Conservation (phyloP, 1,140 invertebrate species). For the Delia radicum region DNA sequence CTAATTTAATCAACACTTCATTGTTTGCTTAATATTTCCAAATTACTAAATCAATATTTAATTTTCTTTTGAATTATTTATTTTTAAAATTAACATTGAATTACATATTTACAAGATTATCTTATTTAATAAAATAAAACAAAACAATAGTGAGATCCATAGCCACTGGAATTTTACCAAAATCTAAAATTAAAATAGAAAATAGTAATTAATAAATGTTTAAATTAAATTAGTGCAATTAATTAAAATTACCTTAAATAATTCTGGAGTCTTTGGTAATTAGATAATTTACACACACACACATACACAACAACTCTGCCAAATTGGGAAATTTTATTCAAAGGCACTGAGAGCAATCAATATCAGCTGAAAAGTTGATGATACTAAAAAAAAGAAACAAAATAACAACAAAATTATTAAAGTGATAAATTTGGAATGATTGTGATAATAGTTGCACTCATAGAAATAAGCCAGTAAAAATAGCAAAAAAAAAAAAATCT, state of each 20-base stretch:
- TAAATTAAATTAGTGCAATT: neutral
- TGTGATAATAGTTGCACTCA: too few species aligned
- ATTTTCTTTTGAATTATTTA: neutral
- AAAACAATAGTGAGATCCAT: neutral
- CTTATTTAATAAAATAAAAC: neutral
- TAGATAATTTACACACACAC: too few species aligned
- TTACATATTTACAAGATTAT: neutral
- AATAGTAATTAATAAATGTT: neutral
- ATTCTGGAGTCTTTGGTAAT: neutral
- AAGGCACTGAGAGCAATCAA: neutral
- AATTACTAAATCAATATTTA: neutral
- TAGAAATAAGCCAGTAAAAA: too few species aligned
- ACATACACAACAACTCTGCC: neutral
- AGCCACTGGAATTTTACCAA: neutral
- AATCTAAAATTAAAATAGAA: neutral
- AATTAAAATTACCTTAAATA: neutral
- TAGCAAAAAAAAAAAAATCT: too few species aligned
- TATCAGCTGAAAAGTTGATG: neutral
- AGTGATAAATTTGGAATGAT: too few species aligned
- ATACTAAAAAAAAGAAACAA: neutral
- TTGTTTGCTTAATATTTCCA: too few species aligned
- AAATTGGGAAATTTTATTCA: neutral
- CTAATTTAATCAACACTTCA: too few species aligned
- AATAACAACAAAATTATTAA: neutral
- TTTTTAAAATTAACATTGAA: constrained; percentile 1